Evolutionary conservation across 2,888 invertebrate genomes (phyloP).

Genomic region (Tolmerus cingulatus): DNA sequence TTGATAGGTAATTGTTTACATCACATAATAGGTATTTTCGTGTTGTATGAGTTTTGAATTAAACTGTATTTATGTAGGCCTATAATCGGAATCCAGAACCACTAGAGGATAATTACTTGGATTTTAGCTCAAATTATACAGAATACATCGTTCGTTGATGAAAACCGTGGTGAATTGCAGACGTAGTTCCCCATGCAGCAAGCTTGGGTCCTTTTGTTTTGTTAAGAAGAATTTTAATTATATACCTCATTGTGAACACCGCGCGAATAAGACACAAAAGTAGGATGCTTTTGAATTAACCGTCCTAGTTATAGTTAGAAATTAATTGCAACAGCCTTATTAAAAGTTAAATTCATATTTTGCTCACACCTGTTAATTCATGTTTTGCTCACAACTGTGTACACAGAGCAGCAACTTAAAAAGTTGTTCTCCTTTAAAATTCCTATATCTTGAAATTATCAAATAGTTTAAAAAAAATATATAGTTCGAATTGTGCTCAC

Average conservation of each 20-base stretch:
- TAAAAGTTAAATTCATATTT: background rate
- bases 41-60: background rate
- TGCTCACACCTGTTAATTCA: background rate
- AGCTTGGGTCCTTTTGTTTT: background rate
- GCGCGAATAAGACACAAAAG: background rate
- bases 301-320: background rate
- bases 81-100: background rate
- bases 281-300: background rate
- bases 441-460: background rate
- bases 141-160: background rate
- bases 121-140: background rate
- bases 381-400: background rate
- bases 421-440: background rate
- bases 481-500: background rate
- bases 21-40: constrained; percentile 20
- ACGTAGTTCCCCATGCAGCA: background rate
- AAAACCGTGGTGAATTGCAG: background rate
- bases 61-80: background rate
- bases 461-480: background rate
- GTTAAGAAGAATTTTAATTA: background rate
- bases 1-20: constrained; percentile 40
- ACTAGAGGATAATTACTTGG: background rate
- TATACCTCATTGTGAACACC: background rate
- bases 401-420: background rate
- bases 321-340: background rate